Evolutionary conservation across 2,113 vertebrate species (phyloP).

Genomic region (Aphyosemion australe): DNA sequence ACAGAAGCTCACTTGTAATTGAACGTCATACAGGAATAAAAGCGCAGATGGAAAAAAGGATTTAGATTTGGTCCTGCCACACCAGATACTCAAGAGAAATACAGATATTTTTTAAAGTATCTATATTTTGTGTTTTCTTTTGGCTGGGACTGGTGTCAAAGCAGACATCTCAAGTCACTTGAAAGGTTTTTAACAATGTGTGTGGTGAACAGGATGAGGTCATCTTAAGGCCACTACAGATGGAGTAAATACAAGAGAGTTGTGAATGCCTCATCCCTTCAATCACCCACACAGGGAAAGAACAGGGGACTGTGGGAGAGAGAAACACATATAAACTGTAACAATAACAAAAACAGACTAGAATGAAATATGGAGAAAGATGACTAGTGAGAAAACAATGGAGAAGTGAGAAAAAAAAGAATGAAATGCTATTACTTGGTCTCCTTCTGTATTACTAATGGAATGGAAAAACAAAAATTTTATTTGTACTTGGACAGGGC

Average conservation of each 20-base stretch:
- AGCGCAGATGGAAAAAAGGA: constrained; percentile 4
- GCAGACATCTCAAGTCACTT: constrained; percentile 17
- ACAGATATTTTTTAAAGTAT: background rate
- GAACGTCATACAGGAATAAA: constrained; percentile 18
- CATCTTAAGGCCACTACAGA: constrained; percentile 27
- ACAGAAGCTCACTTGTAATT: constrained; percentile 24
- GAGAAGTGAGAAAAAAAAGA: background rate
- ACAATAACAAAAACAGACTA: background rate
- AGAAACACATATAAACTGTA: background rate
- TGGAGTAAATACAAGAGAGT: constrained; percentile 24
- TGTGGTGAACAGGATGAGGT: constrained; percentile 18
- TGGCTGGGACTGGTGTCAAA: constrained; percentile 1
- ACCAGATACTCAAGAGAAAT: background rate
- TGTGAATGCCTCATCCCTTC: constrained; percentile 24
- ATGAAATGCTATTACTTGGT: background rate
- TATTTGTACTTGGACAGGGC: too few relatives aligned
- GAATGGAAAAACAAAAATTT: background rate
- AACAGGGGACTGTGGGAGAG: constrained; percentile 2
- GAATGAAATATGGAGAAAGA: background rate
- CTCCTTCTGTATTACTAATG: background rate
- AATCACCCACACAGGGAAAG: constrained; percentile 17
- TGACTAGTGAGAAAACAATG: background rate
- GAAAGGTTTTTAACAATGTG: constrained; percentile 25
- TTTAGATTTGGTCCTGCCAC: background rate
- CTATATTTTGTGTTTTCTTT: background rate